These are phyloP conservation scores for Caprella mutica DNA, from an alignment of 2,888 invertebrate species.

Conservation along the genomic window DNA sequence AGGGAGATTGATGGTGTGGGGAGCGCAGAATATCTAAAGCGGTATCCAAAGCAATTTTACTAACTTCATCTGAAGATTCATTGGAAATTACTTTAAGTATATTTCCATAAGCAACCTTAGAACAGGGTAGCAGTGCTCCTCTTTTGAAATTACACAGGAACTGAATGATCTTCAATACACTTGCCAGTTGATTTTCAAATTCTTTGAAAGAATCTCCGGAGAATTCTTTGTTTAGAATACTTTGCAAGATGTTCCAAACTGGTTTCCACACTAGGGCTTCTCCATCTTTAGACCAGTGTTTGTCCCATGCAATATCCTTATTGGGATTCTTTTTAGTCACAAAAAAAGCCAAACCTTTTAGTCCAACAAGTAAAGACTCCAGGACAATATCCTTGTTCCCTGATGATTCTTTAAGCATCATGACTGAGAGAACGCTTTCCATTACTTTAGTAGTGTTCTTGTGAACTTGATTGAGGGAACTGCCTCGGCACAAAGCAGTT, in stretches of 20 bases:
- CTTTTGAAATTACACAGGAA: conserved; percentile 16
- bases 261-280: neutral
- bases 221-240: neutral
- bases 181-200: conserved; percentile 6
- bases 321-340: neutral
- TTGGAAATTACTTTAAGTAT: conserved; percentile 1
- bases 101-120: conserved; percentile 6
- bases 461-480: conserved; percentile 22
- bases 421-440: conserved; percentile 4
- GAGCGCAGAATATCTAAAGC: conserved; percentile 9
- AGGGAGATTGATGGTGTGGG: conserved; percentile 1
- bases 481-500: conserved; percentile 20
- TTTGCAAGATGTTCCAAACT: neutral
- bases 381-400: conserved; percentile 9
- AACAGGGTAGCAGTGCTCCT: conserved; percentile 11
- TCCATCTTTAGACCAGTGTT: neutral
- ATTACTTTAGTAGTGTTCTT: conserved; percentile 16
- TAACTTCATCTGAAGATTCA: conserved; percentile 11
- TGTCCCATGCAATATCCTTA: neutral
- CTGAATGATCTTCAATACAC: conserved; percentile 14
- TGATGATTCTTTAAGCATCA: conserved; percentile 6
- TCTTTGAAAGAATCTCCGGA: neutral
- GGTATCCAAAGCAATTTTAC: conserved; percentile 1
- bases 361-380: conserved; percentile 8
- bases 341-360: neutral